Evolutionary conservation across 2,888 invertebrate genomes (phyloP).

Genomic region (Phyllotreta striolata): DNA sequence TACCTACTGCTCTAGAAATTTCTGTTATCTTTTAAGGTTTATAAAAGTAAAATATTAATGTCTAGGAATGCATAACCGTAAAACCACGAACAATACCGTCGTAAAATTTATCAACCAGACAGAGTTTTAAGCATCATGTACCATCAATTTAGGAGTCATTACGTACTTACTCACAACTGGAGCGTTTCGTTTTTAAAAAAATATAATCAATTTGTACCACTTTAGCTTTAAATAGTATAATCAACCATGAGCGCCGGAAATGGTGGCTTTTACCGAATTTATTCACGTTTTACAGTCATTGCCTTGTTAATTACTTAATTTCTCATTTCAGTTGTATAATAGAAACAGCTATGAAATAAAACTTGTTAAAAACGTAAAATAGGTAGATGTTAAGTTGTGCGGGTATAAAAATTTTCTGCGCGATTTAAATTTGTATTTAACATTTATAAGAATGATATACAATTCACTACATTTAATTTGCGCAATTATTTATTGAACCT

Average conservation of each 20-base stretch:
- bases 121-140: conserved; percentile 18
- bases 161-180: conserved; percentile 20
- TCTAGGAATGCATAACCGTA: conserved; percentile 17
- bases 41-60: conserved; percentile 13
- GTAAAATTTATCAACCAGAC: conserved; percentile 23
- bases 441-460: no score
- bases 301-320: no score
- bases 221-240: conserved; percentile 12
- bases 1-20: background rate
- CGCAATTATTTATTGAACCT: background rate
- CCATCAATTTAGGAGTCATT: conserved; percentile 24
- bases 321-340: no score
- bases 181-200: conserved; percentile 19
- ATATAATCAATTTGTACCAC: conserved; percentile 19
- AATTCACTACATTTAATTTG: background rate
- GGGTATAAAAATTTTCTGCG: no score
- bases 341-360: no score
- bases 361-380: no score
- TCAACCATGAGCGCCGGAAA: conserved; percentile 6
- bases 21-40: conserved; percentile 6
- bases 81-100: conserved; percentile 17
- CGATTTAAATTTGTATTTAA: no score
- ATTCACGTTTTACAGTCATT: background rate
- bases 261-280: background rate
- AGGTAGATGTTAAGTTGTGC: background rate